Evolutionary conservation across 2,888 invertebrate species (phyloP), one percentile per base, ranked within the genome.

Genomic region (Calameuta pallipes): DNA sequence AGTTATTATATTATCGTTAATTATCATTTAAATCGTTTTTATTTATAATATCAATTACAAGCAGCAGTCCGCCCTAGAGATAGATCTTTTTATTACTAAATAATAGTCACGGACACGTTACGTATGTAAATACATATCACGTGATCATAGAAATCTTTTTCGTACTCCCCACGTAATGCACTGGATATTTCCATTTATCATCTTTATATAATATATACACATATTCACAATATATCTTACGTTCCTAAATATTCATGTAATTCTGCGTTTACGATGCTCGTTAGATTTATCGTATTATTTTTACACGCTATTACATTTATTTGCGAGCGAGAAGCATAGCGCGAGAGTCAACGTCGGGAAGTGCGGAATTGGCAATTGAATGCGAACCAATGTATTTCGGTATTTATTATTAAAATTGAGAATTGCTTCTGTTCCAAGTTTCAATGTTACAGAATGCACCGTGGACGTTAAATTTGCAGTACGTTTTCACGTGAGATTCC

Each of bases 1-100:
- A 88, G 88, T 86, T 86, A 56, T 56, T 56, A 85, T 81, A 85
- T 78, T 70, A 78, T 75, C 34, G 73, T 76, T 75, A 73, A 71
- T 71, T 71, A 75, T 78, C 41, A 78, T 71, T 75, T 36, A 74
- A 74, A 23, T 74, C 12, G 35, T 33, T n/a, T 74, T 73, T 30
- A 73, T 73, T n/a, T 74, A n/a, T 74, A 23, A 11, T 74, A 37
- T 74, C 11, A 35, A 74, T 74, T 74, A 30, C 31, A n/a, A 34
- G 33, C 74, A 34, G n/a, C 30, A 37, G 12, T 37, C 41, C 31
- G 13, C 37, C 37, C 35, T 74, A 30, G 36, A 13, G 6, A 74
- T 36, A 36, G 13, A 36, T 11, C 6, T 74, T 74, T 36, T 36
- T 74, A 34, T 33, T 74, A 31, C n/a, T 35, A 33, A 73, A 30